Percentiles rank a stretch among this genome's conserved stretches.
Evolutionary conservation across 92 coral and sea anemone species (phyloP).

Genomic region (Anthopleura xanthogrammica): DNA sequence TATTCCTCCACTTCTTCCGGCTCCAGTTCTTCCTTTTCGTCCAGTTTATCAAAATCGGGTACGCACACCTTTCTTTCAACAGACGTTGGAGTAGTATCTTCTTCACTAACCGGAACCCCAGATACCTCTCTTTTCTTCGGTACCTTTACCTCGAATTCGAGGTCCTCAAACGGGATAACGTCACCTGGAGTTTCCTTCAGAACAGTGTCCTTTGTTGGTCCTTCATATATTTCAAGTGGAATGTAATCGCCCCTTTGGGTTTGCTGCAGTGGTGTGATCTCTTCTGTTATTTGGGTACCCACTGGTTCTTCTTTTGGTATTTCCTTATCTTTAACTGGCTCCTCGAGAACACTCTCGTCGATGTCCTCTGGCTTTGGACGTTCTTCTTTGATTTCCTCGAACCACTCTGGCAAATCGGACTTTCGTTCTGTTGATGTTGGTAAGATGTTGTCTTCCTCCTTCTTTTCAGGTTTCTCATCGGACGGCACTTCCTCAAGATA

Average conservation of each 20-base stretch:
- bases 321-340: constrained; percentile 3
- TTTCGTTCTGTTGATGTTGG: constrained; percentile 11
- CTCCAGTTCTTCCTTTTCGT: constrained; percentile 19
- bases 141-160: constrained; percentile 5
- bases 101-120: constrained; percentile 20
- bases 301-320: constrained; percentile 8
- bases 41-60: constrained; percentile 13
- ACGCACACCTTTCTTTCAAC: constrained; percentile 7
- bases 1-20: constrained; percentile 56
- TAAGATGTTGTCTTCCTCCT: constrained; percentile 42
- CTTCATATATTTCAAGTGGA: constrained; percentile 19
- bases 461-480: constrained; percentile 21
- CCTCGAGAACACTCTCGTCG: constrained; percentile 22
- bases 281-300: constrained; percentile 24
- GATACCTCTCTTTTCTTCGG: constrained; percentile 1
- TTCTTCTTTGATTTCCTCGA: constrained; percentile 27
- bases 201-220: constrained; percentile 14
- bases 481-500: neutral
- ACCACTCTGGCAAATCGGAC: constrained; percentile 34
- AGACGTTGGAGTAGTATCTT: constrained; percentile 6
- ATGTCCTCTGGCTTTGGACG: constrained; percentile 26
- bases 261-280: constrained; percentile 11
- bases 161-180: constrained; percentile 1
- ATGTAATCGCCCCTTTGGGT: constrained; percentile 3
- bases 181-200: constrained; percentile 21